Evolutionary conservation across 1,140 invertebrate genomes (phyloP).

Genomic region (Drosophila repletoides): DNA sequence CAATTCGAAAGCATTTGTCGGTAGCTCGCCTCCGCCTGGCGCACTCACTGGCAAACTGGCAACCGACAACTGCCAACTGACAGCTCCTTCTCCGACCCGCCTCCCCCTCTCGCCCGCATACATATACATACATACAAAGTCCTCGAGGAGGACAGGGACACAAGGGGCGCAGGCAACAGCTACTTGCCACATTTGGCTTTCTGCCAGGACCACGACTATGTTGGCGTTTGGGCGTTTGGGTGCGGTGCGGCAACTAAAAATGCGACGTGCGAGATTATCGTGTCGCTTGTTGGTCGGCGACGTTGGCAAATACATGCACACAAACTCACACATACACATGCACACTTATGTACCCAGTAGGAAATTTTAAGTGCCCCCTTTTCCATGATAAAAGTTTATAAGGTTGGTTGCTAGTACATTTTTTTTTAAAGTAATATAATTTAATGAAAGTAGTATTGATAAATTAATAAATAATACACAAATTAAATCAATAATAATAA

Average conservation of each 20-base stretch:
- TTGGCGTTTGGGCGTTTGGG: constrained; percentile 18
- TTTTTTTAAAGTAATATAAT: too few relatives aligned
- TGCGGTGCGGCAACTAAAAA: constrained; percentile 70
- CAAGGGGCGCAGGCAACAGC: constrained; percentile 51
- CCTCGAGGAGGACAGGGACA: too few relatives aligned
- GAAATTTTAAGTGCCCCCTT: too few relatives aligned
- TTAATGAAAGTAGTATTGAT: too few relatives aligned
- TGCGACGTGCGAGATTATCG: constrained; percentile 80
- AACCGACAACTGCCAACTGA: constrained; percentile 33
- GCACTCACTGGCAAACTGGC: constrained; percentile 34
- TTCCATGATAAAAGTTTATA: too few relatives aligned
- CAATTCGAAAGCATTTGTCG: constrained; percentile 80
- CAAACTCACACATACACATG: constrained; percentile 5
- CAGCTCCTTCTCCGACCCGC: constrained; percentile 16
- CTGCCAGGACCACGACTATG: constrained; percentile 60
- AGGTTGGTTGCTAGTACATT: too few relatives aligned
- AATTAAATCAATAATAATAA: too few relatives aligned
- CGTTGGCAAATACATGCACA: constrained; percentile 39
- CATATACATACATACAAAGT: too few relatives aligned
- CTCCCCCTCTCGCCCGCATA: too few relatives aligned
- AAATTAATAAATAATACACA: too few relatives aligned
- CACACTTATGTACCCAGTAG: not conserved
- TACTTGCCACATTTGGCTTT: constrained; percentile 80
- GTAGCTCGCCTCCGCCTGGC: constrained; percentile 49
- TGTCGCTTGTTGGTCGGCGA: constrained; percentile 72